Evolutionary conservation across 1,140 invertebrate genomes (phyloP).

Genomic region (Ips typographus): DNA sequence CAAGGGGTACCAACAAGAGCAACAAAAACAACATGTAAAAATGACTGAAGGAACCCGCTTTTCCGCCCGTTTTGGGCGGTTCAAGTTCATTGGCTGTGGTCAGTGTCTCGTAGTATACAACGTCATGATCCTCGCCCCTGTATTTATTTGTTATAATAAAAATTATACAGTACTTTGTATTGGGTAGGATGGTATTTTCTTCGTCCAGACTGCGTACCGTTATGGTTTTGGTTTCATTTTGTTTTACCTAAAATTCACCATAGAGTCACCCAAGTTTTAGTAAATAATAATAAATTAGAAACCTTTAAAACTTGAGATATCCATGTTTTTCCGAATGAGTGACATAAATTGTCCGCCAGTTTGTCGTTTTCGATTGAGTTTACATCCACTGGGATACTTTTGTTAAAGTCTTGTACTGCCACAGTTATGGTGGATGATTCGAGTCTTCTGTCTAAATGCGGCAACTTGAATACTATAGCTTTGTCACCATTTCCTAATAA

Average conservation of each 20-base stretch:
- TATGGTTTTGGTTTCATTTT: constrained; percentile 36
- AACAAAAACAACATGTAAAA: constrained; percentile 39
- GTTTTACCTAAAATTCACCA: constrained; percentile 27
- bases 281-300: not conserved
- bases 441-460: constrained; percentile 36
- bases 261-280: not conserved
- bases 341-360: constrained; percentile 39
- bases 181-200: constrained; percentile 31
- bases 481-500: constrained; percentile 24
- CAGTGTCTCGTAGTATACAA: constrained; percentile 43
- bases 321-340: constrained; percentile 41
- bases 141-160: constrained; percentile 44
- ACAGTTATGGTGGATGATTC: constrained; percentile 35
- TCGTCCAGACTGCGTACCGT: constrained; percentile 32
- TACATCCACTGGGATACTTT: constrained; percentile 24
- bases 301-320: constrained; percentile 40
- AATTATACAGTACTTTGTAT: constrained; percentile 43
- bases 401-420: constrained; percentile 42
- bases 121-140: constrained; percentile 37
- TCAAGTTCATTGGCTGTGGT: constrained; percentile 20
- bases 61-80: constrained; percentile 1
- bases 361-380: constrained; percentile 30
- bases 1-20: constrained; percentile 37
- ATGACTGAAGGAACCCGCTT: constrained; percentile 27
- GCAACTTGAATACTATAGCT: constrained; percentile 37